Conservation (phyloP, 2,797 vertebrate species). For the Triplophysa yarkandensis region DNA sequence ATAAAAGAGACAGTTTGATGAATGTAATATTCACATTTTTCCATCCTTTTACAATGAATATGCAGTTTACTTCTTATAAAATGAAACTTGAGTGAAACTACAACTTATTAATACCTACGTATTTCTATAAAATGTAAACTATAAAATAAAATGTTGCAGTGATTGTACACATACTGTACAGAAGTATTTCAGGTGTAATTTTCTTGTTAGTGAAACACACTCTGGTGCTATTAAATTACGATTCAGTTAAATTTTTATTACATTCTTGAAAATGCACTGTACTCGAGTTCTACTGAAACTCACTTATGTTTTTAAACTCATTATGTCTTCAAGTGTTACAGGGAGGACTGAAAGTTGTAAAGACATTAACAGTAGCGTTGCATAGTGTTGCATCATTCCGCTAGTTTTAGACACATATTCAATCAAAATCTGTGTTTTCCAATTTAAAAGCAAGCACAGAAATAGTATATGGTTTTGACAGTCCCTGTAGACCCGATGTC, state of each 20-base stretch:
- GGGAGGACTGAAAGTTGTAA: neutral
- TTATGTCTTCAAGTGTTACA: neutral
- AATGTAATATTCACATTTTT: no score
- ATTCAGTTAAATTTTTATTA: neutral
- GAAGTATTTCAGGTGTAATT: no score
- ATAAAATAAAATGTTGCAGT: no score
- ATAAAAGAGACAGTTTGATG: no score
- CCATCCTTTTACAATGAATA: no score
- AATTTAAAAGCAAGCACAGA: no score
- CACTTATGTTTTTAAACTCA: neutral
- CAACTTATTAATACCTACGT: no score
- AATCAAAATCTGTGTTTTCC: neutral
- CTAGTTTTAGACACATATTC: conserved; percentile 7
- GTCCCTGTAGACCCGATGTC: neutral
- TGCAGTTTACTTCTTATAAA: no score
- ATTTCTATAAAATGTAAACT: no score
- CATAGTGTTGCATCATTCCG: neutral
- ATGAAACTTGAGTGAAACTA: no score
- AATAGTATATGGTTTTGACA: no score
- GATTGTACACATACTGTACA: no score
- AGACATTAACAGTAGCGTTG: neutral
- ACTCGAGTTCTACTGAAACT: neutral
- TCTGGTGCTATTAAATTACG: neutral
- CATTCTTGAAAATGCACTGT: neutral
- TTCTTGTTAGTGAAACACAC: neutral